phyloP scores from a whole-genome alignment of 2,888 invertebrate genomes.

The Alitta virens region DNA sequence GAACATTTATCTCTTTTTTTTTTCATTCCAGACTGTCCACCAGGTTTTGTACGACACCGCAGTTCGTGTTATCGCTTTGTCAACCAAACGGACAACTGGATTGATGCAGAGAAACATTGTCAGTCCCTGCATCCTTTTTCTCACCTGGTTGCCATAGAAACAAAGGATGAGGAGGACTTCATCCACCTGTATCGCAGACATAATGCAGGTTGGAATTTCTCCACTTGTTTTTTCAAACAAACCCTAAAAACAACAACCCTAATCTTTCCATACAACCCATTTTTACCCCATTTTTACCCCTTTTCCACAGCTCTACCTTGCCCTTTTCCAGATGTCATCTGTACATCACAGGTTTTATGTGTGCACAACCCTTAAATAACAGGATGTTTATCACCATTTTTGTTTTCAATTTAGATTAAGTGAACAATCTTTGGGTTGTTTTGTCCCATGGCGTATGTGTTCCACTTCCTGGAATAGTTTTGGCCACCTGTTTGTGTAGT shows the following conservation, averaged over 20 bases:
- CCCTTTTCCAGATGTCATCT: no score
- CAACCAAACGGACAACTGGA: constrained; percentile 22
- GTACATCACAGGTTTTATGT: no score
- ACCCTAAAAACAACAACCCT: background rate
- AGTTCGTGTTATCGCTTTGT: constrained; percentile 24
- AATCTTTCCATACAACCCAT: no score
- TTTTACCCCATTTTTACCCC: no score
- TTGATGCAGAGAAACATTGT: constrained; percentile 27
- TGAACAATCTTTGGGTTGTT: no score
- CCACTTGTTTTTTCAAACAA: background rate
- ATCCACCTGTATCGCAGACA: constrained; percentile 20
- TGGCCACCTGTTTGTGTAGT: no score
- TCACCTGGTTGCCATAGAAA: constrained; percentile 26
- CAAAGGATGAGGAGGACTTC: constrained; percentile 21
- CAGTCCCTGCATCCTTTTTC: constrained; percentile 20
- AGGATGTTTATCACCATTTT: no score
- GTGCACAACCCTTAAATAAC: no score
- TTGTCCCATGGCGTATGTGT: no score
- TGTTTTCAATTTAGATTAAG: no score
- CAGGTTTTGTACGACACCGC: constrained; percentile 19
- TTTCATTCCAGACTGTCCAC: constrained; percentile 17
- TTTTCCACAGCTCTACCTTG: no score
- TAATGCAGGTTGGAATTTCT: constrained; percentile 18
- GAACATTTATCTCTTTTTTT: background rate
- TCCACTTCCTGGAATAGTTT: no score